Conservation (phyloP, 2,888 invertebrate genomes). For the Eremobia ochroleuca region DNA sequence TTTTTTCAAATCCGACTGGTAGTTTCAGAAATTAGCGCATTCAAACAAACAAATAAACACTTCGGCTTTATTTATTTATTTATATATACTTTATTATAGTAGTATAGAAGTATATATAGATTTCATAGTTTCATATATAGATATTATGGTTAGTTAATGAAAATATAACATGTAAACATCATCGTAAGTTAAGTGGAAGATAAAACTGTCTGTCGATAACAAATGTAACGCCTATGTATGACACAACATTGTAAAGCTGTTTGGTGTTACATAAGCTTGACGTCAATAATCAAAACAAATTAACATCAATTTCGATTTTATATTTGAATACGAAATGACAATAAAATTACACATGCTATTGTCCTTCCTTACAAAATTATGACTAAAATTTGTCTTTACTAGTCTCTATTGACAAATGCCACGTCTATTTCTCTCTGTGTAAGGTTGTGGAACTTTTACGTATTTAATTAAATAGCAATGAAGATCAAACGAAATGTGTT, state of each 20-base stretch:
- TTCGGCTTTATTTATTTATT: too few species aligned
- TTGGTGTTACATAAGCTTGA: constrained; percentile 31
- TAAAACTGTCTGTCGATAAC: constrained; percentile 41
- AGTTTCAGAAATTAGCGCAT: neutral
- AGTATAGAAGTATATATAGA: neutral
- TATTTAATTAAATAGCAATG: neutral
- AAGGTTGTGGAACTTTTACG: neutral
- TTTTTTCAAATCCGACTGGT: neutral
- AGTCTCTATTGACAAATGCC: neutral
- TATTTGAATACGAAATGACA: constrained; percentile 7
- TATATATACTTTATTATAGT: neutral
- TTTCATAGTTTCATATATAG: too few species aligned
- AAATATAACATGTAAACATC: constrained; percentile 15
- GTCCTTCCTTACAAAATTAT: neutral
- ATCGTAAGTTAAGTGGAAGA: constrained; percentile 34
- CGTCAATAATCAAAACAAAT: constrained; percentile 38
- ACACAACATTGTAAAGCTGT: constrained; percentile 14
- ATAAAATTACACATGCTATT: constrained; percentile 20
- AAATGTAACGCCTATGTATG: constrained; percentile 29
- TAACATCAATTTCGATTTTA: constrained; percentile 20
- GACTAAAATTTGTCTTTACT: neutral
- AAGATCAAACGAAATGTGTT: neutral
- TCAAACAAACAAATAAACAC: neutral
- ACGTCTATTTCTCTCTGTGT: neutral
- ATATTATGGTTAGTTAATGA: neutral